Conservation (phyloP, 2,888 invertebrate genomes). For the Philonicus albiceps region DNA sequence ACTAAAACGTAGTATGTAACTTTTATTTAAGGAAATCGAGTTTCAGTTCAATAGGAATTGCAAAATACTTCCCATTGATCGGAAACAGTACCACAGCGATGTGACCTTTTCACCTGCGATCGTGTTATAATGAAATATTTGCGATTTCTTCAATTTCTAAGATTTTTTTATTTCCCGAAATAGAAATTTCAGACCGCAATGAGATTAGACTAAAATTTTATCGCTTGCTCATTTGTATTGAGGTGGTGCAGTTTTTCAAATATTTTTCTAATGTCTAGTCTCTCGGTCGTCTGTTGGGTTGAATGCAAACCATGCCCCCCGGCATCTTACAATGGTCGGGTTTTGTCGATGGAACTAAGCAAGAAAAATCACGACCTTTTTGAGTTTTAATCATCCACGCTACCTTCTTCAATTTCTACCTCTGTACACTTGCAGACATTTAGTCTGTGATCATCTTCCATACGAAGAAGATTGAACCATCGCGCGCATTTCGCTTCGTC, state of each 20-base stretch:
- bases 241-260: neutral
- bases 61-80: neutral
- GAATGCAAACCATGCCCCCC: neutral
- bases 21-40: neutral
- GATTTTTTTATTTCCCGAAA: neutral
- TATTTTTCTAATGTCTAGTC: neutral
- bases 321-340: neutral
- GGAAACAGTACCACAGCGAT: neutral
- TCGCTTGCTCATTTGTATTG: neutral
- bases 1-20: neutral
- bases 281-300: neutral
- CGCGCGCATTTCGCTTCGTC: neutral
- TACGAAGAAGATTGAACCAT: constrained; percentile 8
- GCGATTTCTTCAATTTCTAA: neutral
- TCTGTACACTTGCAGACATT: constrained; percentile 2
- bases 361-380: constrained; percentile 17
- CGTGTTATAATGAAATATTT: neutral
- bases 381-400: constrained; percentile 9
- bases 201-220: neutral
- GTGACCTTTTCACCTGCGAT: neutral
- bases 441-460: constrained; percentile 24
- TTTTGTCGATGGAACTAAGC: neutral
- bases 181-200: neutral
- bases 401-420: constrained; percentile 30
- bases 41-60: neutral